Conservation (phyloP, 2,113 vertebrate species). For the Platysternon megacephalum region DNA sequence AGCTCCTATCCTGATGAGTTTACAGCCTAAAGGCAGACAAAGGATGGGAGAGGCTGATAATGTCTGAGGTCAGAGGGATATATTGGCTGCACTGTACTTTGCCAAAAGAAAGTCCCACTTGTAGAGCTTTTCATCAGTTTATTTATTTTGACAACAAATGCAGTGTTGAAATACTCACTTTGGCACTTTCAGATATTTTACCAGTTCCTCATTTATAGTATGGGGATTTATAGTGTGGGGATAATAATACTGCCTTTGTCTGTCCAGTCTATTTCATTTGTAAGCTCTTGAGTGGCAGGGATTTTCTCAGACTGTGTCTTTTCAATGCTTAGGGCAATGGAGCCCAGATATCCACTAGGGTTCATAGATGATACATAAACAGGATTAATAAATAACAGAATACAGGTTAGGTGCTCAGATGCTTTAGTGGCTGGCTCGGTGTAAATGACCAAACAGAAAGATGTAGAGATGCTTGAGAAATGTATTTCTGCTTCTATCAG, state of each 20-base stretch:
- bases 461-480: background rate
- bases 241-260: background rate
- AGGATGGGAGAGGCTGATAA: background rate
- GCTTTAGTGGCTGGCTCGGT: background rate
- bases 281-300: background rate
- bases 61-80: background rate
- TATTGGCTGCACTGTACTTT: background rate
- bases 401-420: background rate
- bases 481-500: background rate
- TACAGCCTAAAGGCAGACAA: background rate
- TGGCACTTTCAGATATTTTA: background rate
- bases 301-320: background rate
- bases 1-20: background rate
- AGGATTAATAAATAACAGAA: background rate
- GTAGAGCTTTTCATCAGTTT: background rate
- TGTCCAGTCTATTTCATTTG: background rate
- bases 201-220: background rate
- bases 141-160: background rate
- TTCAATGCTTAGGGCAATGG: background rate
- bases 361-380: background rate
- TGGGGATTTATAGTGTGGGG: background rate
- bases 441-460: background rate
- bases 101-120: background rate
- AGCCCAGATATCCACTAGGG: background rate
- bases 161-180: background rate